These are phyloP conservation scores for Botia almorhae DNA, from an alignment of 2,797 vertebrate species.

Conservation along the genomic window DNA sequence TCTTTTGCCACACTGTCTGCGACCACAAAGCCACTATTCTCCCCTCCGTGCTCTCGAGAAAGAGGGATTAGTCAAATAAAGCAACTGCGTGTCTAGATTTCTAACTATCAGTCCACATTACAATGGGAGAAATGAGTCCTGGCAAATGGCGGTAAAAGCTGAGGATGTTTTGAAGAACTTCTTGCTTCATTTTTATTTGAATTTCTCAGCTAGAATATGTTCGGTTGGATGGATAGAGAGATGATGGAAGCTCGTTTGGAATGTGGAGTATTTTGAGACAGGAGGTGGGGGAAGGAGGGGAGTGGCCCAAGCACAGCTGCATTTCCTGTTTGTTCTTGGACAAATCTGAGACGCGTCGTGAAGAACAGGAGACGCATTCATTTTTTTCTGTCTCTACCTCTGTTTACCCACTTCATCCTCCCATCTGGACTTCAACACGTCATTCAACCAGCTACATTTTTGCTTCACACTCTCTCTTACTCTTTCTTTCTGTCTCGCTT, in stretches of 20 bases:
- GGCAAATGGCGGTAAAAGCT: constrained; percentile 52
- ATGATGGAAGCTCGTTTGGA: constrained; percentile 37
- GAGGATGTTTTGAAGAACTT: constrained; percentile 82
- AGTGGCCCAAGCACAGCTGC: constrained; percentile 78
- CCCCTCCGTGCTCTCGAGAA: constrained; percentile 85
- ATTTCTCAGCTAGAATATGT: constrained; percentile 8
- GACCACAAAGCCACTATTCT: constrained; percentile 96
- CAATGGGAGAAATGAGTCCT: constrained; percentile 71
- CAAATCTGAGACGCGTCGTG: constrained; percentile 84
- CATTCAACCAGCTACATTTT: neutral
- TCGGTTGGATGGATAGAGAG: constrained; percentile 1
- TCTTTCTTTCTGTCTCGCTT: neutral
- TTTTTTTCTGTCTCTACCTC: constrained; percentile 52
- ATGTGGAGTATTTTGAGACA: constrained; percentile 56
- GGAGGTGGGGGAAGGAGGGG: neutral
- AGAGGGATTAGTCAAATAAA: constrained; percentile 95
- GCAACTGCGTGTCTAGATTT: constrained; percentile 94
- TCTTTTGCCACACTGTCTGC: constrained; percentile 94
- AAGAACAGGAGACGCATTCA: constrained; percentile 89
- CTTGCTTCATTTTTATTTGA: constrained; percentile 23
- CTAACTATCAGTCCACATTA: constrained; percentile 88
- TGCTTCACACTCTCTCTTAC: neutral
- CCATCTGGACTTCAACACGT: neutral
- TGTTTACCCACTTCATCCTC: constrained; percentile 5
- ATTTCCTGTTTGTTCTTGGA: constrained; percentile 90